Base-by-base conservation (phyloP, 2,888 invertebrate genomes). In the Miltochrista miniata region DNA sequence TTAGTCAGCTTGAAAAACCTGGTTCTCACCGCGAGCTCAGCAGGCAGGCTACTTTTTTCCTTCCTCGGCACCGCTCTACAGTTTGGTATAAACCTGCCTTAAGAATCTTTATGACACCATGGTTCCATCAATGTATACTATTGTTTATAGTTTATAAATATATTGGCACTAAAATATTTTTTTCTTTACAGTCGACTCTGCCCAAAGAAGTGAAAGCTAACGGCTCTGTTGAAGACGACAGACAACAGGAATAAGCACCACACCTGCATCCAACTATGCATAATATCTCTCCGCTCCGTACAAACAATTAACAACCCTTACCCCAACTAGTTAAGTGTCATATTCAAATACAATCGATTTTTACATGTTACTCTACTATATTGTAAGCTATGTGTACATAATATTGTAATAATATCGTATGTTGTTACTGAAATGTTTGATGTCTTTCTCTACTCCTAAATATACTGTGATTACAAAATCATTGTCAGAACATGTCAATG, bases 381-480 rank as follows among this genome's bases (percentile, higher is more conserved):
- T 74, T 79, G 56, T 89, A 87, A 87, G 83, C 76, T 87, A 76
- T 83, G 68, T 90, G 89, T 90, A 90, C 79, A 90, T 90, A 85
- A 74, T 74, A 83, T 80, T 80, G 82, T 75, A 60, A 78, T 82
- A 81, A 77, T 68, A 75, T 65, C 74, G 60, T 53, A 79, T 84
- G 78, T 83, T 80, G 73, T 81, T 80, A 74, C 51, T 53, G 36
- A 66, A 61, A 55, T 63, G 59, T 70, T 71, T 61, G 70, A 70
- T 61, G 15, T 55, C 37, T 54, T 51, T 49, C 11, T 45, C 37
- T 36, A 14, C 36, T 37, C 14, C 29, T 36, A 29, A 36, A 29
- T 45, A 51, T 45, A 61, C 73, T 73, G 71, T 74, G 70, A 75
- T 71, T 70, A 31, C 11, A 15, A 24, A n/a, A n/a, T 61, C 10